These are phyloP conservation scores for Eleginops maclovinus DNA, from an alignment of 2,113 vertebrate genomes.

Conservation along the genomic window DNA sequence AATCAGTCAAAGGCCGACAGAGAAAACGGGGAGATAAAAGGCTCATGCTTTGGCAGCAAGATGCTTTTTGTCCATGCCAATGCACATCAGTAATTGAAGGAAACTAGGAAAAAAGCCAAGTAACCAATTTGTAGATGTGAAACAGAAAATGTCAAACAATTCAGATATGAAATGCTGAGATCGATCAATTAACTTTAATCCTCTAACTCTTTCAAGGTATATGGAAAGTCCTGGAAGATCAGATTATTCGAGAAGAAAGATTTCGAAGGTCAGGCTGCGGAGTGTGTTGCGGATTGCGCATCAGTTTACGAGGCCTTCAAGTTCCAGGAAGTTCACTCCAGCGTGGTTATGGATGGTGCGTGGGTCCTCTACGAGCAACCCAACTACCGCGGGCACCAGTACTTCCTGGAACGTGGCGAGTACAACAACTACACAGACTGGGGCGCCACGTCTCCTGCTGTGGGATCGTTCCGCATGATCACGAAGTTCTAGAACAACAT, in stretches of 20 bases:
- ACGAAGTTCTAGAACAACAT: slow-evolving; percentile 62
- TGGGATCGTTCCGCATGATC: slow-evolving; percentile 75
- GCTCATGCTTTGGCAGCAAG: slow-evolving; percentile 67
- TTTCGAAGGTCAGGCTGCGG: slow-evolving; percentile 64
- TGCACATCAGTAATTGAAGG: slow-evolving; percentile 44
- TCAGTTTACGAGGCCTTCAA: slow-evolving; percentile 66
- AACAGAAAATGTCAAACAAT: neutral
- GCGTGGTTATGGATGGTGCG: slow-evolving; percentile 69
- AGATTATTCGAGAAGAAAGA: slow-evolving; percentile 66
- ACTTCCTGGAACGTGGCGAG: slow-evolving; percentile 78
- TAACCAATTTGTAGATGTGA: slow-evolving; percentile 33
- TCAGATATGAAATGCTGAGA: neutral
- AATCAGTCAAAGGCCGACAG: slow-evolving; percentile 64
- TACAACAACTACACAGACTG: slow-evolving; percentile 74
- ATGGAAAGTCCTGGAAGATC: slow-evolving; percentile 72
- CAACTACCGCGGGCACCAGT: slow-evolving; percentile 73
- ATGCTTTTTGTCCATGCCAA: slow-evolving; percentile 29
- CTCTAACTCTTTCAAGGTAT: slow-evolving; percentile 43
- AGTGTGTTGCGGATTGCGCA: slow-evolving; percentile 68
- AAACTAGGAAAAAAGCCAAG: slow-evolving; percentile 65
- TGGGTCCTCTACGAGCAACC: slow-evolving; percentile 75
- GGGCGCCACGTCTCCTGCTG: slow-evolving; percentile 66
- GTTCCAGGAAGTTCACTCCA: slow-evolving; percentile 70
- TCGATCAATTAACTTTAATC: neutral
- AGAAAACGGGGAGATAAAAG: slow-evolving; percentile 74